Conservation (phyloP, 2,888 invertebrate species). For the Euproctis similis region DNA sequence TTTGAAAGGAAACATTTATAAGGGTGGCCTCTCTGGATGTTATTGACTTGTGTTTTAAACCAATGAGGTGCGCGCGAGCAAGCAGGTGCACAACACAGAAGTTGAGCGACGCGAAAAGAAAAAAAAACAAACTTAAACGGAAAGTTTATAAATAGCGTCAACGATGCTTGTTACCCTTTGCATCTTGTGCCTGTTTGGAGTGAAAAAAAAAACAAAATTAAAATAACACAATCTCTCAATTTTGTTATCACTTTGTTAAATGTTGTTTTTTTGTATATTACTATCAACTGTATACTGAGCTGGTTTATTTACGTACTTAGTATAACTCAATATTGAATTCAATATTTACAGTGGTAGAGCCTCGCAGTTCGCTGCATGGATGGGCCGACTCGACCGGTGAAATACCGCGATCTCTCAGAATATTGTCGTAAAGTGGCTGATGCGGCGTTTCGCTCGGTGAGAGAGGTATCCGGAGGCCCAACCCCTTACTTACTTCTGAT, state of each 20-base stretch:
- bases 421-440: too few species aligned
- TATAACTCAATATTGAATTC: too few species aligned
- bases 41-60: conserved; percentile 56
- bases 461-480: too few species aligned
- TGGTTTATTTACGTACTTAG: too few species aligned
- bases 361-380: too few species aligned
- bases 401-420: too few species aligned
- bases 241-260: conserved; percentile 3
- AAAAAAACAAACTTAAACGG: conserved; percentile 41
- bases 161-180: conserved; percentile 60
- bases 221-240: conserved; percentile 4
- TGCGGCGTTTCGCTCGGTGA: too few species aligned
- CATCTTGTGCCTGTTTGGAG: conserved; percentile 29
- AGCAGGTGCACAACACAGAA: conserved; percentile 58
- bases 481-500: too few species aligned
- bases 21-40: conserved; percentile 59
- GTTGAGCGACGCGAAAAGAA: conserved; percentile 30
- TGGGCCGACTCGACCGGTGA: too few species aligned
- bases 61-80: conserved; percentile 44
- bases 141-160: conserved; percentile 65
- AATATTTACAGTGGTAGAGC: too few species aligned
- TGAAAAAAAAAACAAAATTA: conserved; percentile 25
- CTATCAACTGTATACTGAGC: too few species aligned
- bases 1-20: conserved; percentile 43
- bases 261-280: conserved; percentile 1